Conservation (phyloP, 1,140 invertebrate genomes). For the Xylocopa sonorina region DNA sequence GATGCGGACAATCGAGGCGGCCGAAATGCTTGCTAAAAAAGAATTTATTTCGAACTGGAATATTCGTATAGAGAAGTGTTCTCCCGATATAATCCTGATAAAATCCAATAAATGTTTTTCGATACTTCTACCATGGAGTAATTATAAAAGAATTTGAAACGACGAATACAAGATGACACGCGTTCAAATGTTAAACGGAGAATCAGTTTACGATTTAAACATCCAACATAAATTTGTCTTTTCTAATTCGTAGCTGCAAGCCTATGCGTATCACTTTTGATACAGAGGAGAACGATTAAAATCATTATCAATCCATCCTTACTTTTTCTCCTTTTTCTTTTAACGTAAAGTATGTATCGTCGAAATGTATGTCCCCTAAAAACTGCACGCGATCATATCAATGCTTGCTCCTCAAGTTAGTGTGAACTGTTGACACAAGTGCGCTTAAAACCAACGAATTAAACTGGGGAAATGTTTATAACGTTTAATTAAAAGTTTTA, state of each 20-base stretch:
- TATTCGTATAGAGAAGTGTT: conserved; percentile 1
- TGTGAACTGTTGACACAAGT: conserved; percentile 54
- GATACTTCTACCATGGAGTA: conserved; percentile 42
- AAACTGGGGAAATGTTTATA: conserved; percentile 40
- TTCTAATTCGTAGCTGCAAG: neutral
- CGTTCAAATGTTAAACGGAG: conserved; percentile 26
- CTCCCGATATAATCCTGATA: conserved; percentile 1
- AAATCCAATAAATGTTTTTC: conserved; percentile 39
- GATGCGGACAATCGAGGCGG: conserved; percentile 51
- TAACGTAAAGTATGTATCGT: neutral
- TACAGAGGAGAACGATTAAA: neutral
- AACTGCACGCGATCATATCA: conserved; percentile 7
- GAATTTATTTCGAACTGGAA: conserved; percentile 12
- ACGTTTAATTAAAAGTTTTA: conserved; percentile 14
- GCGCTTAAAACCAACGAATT: conserved; percentile 55
- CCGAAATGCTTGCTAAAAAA: conserved; percentile 22
- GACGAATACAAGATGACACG: conserved; percentile 15
- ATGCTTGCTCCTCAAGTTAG: conserved; percentile 36
- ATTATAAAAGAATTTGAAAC: conserved; percentile 32
- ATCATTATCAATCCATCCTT: neutral
- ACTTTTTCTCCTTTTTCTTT: neutral
- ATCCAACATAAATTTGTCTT: neutral
- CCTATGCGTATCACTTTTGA: conserved; percentile 5
- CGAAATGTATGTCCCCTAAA: neutral
- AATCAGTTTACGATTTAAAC: neutral